A percentile compares a stretch with the other conserved stretches of the same genome.
Evolutionary conservation across 2,888 invertebrate genomes (phyloP).

Genomic region (Encarsia formosa): DNA sequence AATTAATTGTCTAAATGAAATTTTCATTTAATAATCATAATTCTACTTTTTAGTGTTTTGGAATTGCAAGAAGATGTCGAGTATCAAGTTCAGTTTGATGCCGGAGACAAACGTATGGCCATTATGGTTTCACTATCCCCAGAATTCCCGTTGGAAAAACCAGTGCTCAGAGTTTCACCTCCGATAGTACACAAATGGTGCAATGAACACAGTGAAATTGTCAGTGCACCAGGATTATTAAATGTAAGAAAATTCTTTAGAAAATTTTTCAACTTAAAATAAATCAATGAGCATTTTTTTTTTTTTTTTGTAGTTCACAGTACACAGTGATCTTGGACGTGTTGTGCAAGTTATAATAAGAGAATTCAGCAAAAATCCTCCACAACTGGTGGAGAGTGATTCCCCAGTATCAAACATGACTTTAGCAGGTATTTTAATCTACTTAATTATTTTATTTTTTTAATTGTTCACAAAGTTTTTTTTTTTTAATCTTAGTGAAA

Average conservation of each 20-base stretch:
- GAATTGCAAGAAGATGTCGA: conserved; percentile 69
- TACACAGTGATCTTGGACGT: conserved; percentile 75
- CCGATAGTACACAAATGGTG: conserved; percentile 70
- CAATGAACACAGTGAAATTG: conserved; percentile 65
- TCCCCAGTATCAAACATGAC: conserved; percentile 37
- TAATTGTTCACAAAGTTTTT: conserved; percentile 1
- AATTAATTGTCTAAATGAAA: no score
- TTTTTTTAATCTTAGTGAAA: conserved; percentile 9
- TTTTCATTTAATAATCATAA: no score
- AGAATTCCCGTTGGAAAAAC: conserved; percentile 74
- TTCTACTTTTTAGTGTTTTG: conserved; percentile 61
- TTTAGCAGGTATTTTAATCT: conserved; percentile 39
- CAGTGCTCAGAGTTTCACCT: conserved; percentile 65
- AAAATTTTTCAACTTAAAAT: not conserved
- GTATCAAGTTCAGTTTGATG: conserved; percentile 67
- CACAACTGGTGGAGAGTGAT: conserved; percentile 50
- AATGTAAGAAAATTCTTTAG: conserved; percentile 55
- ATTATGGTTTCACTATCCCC: conserved; percentile 64
- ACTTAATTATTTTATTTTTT: conserved; percentile 1
- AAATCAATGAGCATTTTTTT: not conserved
- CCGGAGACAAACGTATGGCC: conserved; percentile 63
- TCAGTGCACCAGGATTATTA: conserved; percentile 70
- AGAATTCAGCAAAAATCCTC: conserved; percentile 69
- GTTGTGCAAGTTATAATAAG: conserved; percentile 77
- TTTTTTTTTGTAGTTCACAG: conserved; percentile 57